Evolutionary conservation across 2,888 invertebrate species (phyloP).

Genomic region (Calliscelio sp.): DNA sequence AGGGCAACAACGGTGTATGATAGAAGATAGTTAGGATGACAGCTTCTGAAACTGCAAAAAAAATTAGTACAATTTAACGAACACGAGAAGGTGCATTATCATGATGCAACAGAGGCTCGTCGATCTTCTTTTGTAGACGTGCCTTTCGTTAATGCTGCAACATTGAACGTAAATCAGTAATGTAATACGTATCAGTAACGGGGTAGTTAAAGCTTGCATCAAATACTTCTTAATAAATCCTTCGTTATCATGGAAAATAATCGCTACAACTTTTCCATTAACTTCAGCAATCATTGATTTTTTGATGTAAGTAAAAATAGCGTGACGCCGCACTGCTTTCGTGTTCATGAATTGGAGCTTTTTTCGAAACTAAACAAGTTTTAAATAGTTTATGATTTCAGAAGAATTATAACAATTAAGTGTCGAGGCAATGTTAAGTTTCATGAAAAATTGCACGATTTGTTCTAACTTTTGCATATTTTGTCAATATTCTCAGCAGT

Average conservation of each 20-base stretch:
- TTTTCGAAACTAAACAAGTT: too few relatives aligned
- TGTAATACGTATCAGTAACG: constrained; percentile 25
- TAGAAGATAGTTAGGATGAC: constrained; percentile 13
- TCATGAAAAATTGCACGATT: too few relatives aligned
- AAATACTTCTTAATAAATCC: constrained; percentile 30
- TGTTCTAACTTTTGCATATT: too few relatives aligned
- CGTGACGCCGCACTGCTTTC: too few relatives aligned
- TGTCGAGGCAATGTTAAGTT: too few relatives aligned
- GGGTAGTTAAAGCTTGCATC: constrained; percentile 8
- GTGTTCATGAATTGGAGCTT: too few relatives aligned
- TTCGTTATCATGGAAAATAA: constrained; percentile 22
- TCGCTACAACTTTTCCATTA: constrained; percentile 26
- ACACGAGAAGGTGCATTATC: too few relatives aligned
- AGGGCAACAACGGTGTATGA: neutral
- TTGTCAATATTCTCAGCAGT: too few relatives aligned
- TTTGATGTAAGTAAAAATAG: constrained; percentile 26
- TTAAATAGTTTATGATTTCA: too few relatives aligned
- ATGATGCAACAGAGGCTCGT: constrained; percentile 36
- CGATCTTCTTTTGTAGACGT: constrained; percentile 40
- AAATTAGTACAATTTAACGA: too few relatives aligned
- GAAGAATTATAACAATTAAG: too few relatives aligned
- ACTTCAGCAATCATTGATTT: constrained; percentile 16
- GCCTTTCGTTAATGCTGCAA: constrained; percentile 20
- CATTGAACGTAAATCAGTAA: constrained; percentile 34
- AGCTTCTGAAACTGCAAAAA: too few relatives aligned